phyloP scores from a whole-genome alignment of 2,888 invertebrate genomes.

The Caprella mutica region DNA sequence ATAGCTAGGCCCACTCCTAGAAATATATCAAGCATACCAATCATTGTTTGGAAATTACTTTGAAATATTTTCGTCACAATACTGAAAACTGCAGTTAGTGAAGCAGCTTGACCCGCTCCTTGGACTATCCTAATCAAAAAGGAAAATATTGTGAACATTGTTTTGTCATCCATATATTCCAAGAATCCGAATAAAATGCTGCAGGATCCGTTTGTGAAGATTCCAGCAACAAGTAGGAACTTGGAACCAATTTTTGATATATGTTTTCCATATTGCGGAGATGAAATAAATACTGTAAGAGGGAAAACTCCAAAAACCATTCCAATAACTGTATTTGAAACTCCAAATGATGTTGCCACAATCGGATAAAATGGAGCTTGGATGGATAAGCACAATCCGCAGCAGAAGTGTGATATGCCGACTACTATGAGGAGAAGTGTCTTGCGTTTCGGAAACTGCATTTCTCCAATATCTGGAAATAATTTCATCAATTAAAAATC shows the following conservation, averaged over 20 bases:
- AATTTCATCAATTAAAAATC: too few species aligned
- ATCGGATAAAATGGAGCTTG: conserved; percentile 2
- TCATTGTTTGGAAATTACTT: conserved; percentile 68
- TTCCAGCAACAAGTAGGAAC: conserved; percentile 65
- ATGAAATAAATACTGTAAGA: conserved; percentile 65
- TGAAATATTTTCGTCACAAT: conserved; percentile 81
- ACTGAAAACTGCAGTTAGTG: conserved; percentile 72
- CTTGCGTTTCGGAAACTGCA: neutral
- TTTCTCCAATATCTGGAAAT: too few species aligned
- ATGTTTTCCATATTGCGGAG: conserved; percentile 61
- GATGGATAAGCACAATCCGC: neutral
- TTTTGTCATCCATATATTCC: conserved; percentile 51
- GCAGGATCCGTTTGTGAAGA: conserved; percentile 67
- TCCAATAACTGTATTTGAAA: conserved; percentile 71
- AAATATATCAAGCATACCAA: conserved; percentile 78
- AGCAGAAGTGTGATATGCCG: neutral
- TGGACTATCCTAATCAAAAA: conserved; percentile 55
- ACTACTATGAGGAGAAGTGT: neutral
- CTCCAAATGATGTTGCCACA: conserved; percentile 61
- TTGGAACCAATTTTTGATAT: conserved; percentile 67
- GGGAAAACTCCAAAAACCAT: conserved; percentile 79
- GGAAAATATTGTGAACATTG: too few species aligned
- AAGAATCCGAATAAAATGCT: conserved; percentile 67
- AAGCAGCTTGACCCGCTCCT: conserved; percentile 74
- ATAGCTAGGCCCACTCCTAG: conserved; percentile 73